Percentiles rank a stretch among this genome's conserved stretches.
Evolutionary conservation across 2,888 invertebrate species (phyloP).

Genomic region (Diaprepes abbreviatus): DNA sequence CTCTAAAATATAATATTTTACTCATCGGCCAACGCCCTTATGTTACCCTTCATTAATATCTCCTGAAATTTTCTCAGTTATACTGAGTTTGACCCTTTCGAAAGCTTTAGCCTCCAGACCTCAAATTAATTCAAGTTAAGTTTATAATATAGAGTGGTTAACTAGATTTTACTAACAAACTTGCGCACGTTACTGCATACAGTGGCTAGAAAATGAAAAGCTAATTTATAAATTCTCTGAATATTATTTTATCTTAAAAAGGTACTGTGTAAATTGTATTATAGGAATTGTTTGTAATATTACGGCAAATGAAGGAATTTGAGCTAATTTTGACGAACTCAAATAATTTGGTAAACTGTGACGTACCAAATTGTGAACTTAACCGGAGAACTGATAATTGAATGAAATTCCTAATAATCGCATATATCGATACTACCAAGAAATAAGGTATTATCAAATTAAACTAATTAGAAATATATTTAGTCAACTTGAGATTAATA

Average conservation of each 20-base stretch:
- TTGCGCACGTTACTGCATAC: conserved; percentile 11
- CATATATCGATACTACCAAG: too few species aligned
- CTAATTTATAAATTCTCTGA: background rate
- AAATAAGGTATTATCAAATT: too few species aligned
- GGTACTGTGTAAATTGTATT: too few species aligned
- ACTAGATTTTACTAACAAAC: conserved; percentile 13
- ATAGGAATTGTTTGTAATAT: too few species aligned
- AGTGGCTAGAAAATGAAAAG: background rate
- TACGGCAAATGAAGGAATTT: too few species aligned
- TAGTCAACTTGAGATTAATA: too few species aligned
- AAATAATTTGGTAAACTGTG: too few species aligned
- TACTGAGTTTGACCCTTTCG: conserved; percentile 10
- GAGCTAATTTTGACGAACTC: too few species aligned
- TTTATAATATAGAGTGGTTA: conserved; percentile 12
- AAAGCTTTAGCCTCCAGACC: conserved; percentile 1
- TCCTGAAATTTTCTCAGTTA: conserved; percentile 5
- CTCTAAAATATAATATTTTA: background rate
- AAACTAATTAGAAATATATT: too few species aligned
- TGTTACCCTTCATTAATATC: conserved; percentile 6
- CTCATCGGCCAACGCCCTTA: background rate
- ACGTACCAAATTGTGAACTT: too few species aligned
- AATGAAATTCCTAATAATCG: too few species aligned
- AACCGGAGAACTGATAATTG: too few species aligned
- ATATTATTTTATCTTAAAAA: background rate
- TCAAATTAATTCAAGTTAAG: conserved; percentile 22